A percentile compares a stretch with the other conserved stretches of the same genome.
These are phyloP conservation scores for Cryptoprocta ferox DNA, from an alignment of 2,797 vertebrate genomes.

Conservation along the genomic window DNA sequence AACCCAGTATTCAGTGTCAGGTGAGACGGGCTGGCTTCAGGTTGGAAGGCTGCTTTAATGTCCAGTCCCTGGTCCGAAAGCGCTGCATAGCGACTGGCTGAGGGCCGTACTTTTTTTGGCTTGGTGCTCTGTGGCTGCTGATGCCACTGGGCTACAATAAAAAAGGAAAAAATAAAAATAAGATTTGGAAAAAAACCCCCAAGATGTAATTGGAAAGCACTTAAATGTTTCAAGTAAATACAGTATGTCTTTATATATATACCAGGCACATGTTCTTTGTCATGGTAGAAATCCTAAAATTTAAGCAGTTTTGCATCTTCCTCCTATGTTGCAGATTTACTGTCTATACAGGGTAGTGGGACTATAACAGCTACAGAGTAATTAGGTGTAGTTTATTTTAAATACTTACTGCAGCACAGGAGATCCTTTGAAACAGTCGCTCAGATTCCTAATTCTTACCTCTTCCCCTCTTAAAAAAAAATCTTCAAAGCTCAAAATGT, in stretches of 20 bases:
- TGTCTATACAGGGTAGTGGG: neutral
- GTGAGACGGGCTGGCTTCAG: slow-evolving; percentile 93
- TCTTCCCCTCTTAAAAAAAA: neutral
- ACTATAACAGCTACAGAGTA: neutral
- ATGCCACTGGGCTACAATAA: slow-evolving; percentile 95
- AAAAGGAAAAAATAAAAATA: neutral
- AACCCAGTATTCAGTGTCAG: slow-evolving; percentile 89
- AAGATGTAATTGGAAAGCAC: neutral
- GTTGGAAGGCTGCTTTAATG: slow-evolving; percentile 98
- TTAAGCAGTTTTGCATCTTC: neutral
- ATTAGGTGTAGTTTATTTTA: neutral
- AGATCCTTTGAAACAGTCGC: neutral
- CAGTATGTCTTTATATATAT: neutral
- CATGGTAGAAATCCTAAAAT: neutral
- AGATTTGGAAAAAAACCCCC: neutral
- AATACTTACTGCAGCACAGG: neutral
- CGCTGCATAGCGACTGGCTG: slow-evolving; percentile 96
- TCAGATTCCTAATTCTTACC: neutral
- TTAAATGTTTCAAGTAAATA: neutral
- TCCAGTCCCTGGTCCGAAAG: slow-evolving; percentile 98
- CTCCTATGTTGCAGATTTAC: neutral
- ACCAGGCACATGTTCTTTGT: neutral
- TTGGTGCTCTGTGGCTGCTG: slow-evolving; percentile 94
- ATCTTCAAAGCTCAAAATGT: neutral
- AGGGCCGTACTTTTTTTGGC: slow-evolving; percentile 96